A percentile compares a stretch with the other conserved stretches of the same genome.
Conservation (phyloP, 2,797 vertebrate genomes). For the Schizopygopsis pylzovi region DNA sequence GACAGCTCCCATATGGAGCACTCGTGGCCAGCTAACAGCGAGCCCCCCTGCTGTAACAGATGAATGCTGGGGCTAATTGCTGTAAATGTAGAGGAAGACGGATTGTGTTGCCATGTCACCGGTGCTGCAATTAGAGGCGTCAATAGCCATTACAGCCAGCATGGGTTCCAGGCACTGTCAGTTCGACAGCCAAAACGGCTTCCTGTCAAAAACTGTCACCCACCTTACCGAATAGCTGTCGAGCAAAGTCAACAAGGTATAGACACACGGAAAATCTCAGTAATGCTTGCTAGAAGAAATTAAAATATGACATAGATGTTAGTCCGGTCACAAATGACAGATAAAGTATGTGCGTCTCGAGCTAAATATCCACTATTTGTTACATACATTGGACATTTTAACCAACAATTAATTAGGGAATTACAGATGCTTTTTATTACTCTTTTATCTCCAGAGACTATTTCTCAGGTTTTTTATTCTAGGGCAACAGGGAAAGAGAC, state of each 20-base stretch:
- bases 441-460: background rate
- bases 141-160: slow-evolving; percentile 67
- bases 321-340: background rate
- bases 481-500: background rate
- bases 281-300: background rate
- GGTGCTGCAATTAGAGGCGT: slow-evolving; percentile 67
- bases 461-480: background rate
- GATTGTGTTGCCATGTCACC: slow-evolving; percentile 65
- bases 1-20: background rate
- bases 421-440: background rate
- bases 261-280: background rate
- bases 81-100: slow-evolving; percentile 65
- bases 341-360: background rate
- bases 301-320: background rate
- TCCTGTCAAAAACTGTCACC: slow-evolving; percentile 30
- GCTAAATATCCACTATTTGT: background rate
- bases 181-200: slow-evolving; percentile 17
- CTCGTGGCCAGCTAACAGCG: slow-evolving; percentile 8
- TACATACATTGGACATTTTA: background rate
- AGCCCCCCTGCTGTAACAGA: slow-evolving; percentile 16
- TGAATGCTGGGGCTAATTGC: slow-evolving; percentile 49
- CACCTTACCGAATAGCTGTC: slow-evolving; percentile 33
- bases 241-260: slow-evolving; percentile 34
- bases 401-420: background rate
- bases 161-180: slow-evolving; percentile 37